Conservation (phyloP, 2,888 invertebrate species). For the Eumacrocentrus americanus region DNA sequence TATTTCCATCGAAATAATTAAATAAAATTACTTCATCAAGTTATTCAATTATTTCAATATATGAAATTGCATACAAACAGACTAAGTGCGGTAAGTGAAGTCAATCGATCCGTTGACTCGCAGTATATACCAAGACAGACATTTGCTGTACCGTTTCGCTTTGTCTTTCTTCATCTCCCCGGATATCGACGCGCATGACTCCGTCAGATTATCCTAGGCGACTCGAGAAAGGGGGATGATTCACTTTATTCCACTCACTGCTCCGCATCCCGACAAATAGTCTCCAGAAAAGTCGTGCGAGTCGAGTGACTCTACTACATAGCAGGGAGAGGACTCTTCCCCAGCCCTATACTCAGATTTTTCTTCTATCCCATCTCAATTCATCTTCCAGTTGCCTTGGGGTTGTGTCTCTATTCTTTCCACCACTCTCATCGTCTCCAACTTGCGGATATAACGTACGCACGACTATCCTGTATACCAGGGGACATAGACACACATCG, state of each 20-base stretch:
- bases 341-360: slow-evolving; percentile 5
- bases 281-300: slow-evolving; percentile 17
- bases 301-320: no score
- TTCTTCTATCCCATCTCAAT: slow-evolving; percentile 16
- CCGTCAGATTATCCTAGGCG: slow-evolving; percentile 22
- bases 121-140: neutral
- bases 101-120: neutral
- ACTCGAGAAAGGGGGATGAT: slow-evolving; percentile 26
- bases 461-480: no score
- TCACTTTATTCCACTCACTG: slow-evolving; percentile 24
- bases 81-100: no score
- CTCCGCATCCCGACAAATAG: slow-evolving; percentile 24
- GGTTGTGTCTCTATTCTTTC: neutral
- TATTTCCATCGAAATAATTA: no score
- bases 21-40: no score
- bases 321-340: slow-evolving; percentile 15
- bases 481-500: slow-evolving; percentile 18
- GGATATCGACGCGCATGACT: slow-evolving; percentile 24
- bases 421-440: no score
- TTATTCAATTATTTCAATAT: no score
- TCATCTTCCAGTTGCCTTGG: neutral
- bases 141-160: neutral
- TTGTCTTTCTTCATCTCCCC: neutral
- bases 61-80: no score
- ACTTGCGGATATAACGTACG: no score